Evolutionary conservation across 2,888 invertebrate genomes (phyloP).

Genomic region (Alloscopus bannaensis): DNA sequence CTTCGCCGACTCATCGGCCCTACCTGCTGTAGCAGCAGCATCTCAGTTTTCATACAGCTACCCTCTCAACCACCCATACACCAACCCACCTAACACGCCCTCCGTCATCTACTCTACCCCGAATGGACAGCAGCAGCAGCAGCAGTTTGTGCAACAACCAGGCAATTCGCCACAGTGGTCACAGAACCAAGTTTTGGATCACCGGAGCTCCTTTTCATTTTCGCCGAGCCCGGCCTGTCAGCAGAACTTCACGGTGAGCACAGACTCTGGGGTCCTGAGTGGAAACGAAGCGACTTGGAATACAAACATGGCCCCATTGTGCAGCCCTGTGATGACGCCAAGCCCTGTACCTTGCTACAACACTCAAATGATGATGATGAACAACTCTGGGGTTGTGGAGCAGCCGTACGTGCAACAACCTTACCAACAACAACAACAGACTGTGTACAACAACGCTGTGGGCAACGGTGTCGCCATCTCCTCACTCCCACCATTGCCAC

Average conservation of each 20-base stretch:
- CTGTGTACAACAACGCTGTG: too few species aligned
- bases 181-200: slow-evolving; percentile 40
- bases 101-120: neutral
- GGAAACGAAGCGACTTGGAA: slow-evolving; percentile 38
- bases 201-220: slow-evolving; percentile 35
- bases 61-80: slow-evolving; percentile 38
- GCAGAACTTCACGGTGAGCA: slow-evolving; percentile 33
- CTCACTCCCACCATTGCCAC: neutral
- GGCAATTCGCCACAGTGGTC: slow-evolving; percentile 33
- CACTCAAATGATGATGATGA: slow-evolving; percentile 23
- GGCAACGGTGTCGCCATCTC: slow-evolving; percentile 4
- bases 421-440: neutral
- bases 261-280: slow-evolving; percentile 23
- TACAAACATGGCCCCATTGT: slow-evolving; percentile 2
- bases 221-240: slow-evolving; percentile 45
- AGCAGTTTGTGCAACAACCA: neutral
- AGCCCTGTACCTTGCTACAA: slow-evolving; percentile 53
- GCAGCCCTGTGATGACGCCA: slow-evolving; percentile 57
- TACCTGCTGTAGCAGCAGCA: too few species aligned
- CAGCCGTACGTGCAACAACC: slow-evolving; percentile 12
- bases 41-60: slow-evolving; percentile 45
- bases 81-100: slow-evolving; percentile 55
- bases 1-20: slow-evolving; percentile 27
- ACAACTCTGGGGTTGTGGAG: neutral
- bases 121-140: slow-evolving; percentile 1